Percentiles rank a stretch among this genome's conserved stretches.
Conservation (phyloP, 2,113 vertebrate genomes). For the Malaclemys terrapin region DNA sequence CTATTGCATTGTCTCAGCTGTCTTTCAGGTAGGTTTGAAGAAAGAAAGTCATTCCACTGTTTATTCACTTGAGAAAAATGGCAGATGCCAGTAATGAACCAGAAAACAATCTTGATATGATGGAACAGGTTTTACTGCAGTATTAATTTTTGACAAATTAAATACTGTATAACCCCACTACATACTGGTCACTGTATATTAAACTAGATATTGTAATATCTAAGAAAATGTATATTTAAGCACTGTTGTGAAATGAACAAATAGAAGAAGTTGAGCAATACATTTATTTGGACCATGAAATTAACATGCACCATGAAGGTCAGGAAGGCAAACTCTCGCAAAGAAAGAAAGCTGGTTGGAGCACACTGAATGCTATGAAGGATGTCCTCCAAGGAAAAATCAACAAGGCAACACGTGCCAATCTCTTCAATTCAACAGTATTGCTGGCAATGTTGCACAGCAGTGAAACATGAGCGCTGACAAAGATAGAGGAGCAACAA, state of each 20-base stretch:
- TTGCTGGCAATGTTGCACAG: too few relatives aligned
- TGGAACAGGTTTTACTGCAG: background rate
- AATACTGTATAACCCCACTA: background rate
- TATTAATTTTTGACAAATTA: conserved; percentile 3
- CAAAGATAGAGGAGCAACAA: too few relatives aligned
- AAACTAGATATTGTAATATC: background rate
- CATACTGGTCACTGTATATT: background rate
- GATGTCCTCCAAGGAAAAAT: too few relatives aligned
- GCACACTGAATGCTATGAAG: too few relatives aligned
- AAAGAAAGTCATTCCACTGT: background rate
- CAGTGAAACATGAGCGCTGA: too few relatives aligned
- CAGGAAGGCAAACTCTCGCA: too few relatives aligned
- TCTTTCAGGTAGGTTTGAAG: background rate
- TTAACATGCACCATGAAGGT: too few relatives aligned
- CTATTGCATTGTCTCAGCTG: background rate
- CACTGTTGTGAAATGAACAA: background rate
- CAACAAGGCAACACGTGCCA: too few relatives aligned
- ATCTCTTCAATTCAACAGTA: too few relatives aligned
- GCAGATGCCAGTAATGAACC: background rate
- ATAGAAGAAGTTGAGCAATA: too few relatives aligned
- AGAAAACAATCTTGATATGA: conserved; percentile 13
- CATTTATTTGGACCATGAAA: too few relatives aligned
- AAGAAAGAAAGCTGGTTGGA: too few relatives aligned
- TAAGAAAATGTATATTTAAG: background rate
- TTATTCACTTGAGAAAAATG: conserved; percentile 23